Evolutionary conservation across 1,140 invertebrate genomes (phyloP), one percentile per base, ranked within the genome.

Genomic region (Penaeus indicus): DNA sequence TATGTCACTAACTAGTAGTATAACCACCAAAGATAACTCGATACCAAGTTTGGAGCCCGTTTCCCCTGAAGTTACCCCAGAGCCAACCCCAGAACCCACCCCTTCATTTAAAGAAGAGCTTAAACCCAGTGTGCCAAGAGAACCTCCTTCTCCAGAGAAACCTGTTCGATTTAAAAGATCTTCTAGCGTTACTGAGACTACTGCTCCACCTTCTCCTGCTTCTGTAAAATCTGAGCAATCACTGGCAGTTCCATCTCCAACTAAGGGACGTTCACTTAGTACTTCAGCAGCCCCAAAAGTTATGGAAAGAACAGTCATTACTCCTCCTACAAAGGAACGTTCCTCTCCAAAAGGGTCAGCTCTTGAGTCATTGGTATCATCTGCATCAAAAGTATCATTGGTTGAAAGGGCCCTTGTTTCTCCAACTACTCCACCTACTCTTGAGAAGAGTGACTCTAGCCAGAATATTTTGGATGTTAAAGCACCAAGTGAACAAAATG

Each of bases 1-100:
- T 27, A 21, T 77, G 18, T 88, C 87, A n/a, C 72, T 88, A 16
- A 47, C 87, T 63, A 88, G 81, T 84, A 88, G 87, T 79, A 64
- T 82, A 21, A 72, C 42, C 22, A 25, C 87, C 27, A 88, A 84
- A 75, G 84, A 86, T 79, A 63, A 83, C 75, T 88, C 87, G 27
- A 64, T 84, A 21, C n/a, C 27, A n/a, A 88, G 82, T 60, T 54
- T 78, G 67, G 87, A 88, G 42, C 84, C 87, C n/a, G 67, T 64
- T n/a, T 86, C 75, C 47, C 84, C 69, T 61, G 75, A 86, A 47
- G 61, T 69, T 22, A 54, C 54, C 54, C 54, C 54, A 54, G 54
- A 54, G 54, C 54, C 54, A 54, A 16, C 54, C 54, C 54, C 54
- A 54, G 54, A 54, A 54, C 54, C 54, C 54, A 13, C 54, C 16